Evolutionary conservation across 1,140 invertebrate species (phyloP), one percentile per base, ranked within the genome.

Genomic region (Nasonia longicornis): DNA sequence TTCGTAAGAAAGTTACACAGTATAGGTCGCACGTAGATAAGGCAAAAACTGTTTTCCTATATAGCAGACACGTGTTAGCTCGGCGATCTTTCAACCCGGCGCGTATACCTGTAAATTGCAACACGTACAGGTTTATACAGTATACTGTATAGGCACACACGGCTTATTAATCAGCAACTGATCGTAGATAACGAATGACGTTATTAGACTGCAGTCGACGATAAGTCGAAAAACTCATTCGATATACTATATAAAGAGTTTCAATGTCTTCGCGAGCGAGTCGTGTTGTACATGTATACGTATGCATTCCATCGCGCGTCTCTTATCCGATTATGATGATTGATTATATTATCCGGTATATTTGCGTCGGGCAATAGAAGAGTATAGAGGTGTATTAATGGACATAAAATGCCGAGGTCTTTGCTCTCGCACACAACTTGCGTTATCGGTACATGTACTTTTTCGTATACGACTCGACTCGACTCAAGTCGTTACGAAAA

Each of bases 391-490:
- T 20, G 2, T 22, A n/a, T 35, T 35, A 64, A 29, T 29, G 31
- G 10, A 66, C 45, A 63, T 77, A 77, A 22, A 38, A 64, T 42
- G 10, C 20, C 52, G 73, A 75, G 52, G 73, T 75, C 48, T 75
- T 75, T 75, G 26, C 7, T 64, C 48, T 64, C 29, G 2, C 16
- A 8, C 35, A 38, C 31, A 63, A 8, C 11, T 63, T 58, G 14
- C 31, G 31, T 66, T 76, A 26, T 76, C 29, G 71, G 31, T 31
- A n/a, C 11, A 29, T 42, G 10, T 42, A 42, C 38, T 42, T 42
- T 42, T 42, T 42, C 38, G 38, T 11, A 42, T 10, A 1, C 10
- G 10, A 42, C 38, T 8, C 7, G 8, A 0, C 38, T 42, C 6
- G 8, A 8, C 8, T 42, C 22, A 22, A 22, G 22, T 22, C 22